phyloP scores from a whole-genome alignment of 2,888 invertebrate genomes.

The Helobdella robusta region DNA sequence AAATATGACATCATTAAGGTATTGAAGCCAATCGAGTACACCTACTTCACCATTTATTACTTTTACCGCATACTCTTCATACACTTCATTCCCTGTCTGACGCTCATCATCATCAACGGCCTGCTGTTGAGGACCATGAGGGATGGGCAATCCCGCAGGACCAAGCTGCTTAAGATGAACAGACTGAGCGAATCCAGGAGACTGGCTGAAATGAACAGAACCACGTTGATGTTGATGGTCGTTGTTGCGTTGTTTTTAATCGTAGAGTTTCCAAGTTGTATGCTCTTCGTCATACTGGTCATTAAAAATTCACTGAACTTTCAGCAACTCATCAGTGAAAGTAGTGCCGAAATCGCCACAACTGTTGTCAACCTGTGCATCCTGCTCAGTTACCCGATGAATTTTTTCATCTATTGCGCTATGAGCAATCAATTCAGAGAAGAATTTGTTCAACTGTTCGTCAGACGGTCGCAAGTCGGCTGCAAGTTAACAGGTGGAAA shows the following conservation, averaged over 20 bases:
- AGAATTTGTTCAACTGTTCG: constrained; percentile 67
- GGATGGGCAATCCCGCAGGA: constrained; percentile 68
- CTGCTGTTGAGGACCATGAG: constrained; percentile 75
- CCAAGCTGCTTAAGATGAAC: constrained; percentile 68
- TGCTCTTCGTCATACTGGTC: constrained; percentile 61
- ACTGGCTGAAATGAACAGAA: constrained; percentile 45
- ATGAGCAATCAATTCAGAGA: constrained; percentile 89
- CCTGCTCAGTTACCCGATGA: constrained; percentile 79
- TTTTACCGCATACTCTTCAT: constrained; percentile 80
- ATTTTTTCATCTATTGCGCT: constrained; percentile 88
- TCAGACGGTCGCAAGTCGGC: too few species aligned
- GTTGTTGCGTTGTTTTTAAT: constrained; percentile 51
- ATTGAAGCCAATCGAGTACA: background rate
- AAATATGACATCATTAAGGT: background rate
- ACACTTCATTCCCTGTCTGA: constrained; percentile 78
- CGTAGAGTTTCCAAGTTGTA: constrained; percentile 51
- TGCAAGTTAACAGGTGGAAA: too few species aligned
- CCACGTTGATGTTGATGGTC: constrained; percentile 36
- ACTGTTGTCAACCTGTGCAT: constrained; percentile 78
- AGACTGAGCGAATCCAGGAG: constrained; percentile 48
- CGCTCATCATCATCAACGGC: constrained; percentile 76
- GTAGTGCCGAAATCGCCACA: constrained; percentile 34
- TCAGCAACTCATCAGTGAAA: background rate
- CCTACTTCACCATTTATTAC: constrained; percentile 64
- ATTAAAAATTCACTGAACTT: constrained; percentile 51